Conservation (phyloP, 2,888 invertebrate species). For the Cephus pygmeus region DNA sequence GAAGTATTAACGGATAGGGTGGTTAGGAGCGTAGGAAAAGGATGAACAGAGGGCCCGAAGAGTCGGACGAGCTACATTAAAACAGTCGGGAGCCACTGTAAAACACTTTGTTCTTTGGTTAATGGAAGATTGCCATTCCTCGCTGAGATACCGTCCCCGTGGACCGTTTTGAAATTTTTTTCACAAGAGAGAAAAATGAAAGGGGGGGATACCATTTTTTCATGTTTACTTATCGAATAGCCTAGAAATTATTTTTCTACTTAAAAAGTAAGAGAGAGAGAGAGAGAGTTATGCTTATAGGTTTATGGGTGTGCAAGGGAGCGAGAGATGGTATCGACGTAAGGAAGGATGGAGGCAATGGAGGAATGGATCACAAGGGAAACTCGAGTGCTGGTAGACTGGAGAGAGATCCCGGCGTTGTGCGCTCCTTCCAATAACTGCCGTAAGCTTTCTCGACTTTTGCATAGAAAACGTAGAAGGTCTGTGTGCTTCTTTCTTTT, state of each 20-base stretch:
- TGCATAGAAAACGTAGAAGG: background rate
- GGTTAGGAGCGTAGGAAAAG: background rate
- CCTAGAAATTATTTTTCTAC: background rate
- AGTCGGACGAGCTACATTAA: background rate
- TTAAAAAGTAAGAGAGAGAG: background rate
- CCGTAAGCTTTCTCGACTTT: background rate
- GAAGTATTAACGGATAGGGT: background rate
- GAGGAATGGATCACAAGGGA: background rate
- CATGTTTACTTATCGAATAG: background rate
- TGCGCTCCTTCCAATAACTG: background rate
- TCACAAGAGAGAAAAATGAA: background rate
- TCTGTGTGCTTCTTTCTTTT: background rate
- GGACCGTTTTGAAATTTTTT: background rate
- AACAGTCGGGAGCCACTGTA: constrained; percentile 3
- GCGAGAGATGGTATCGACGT: background rate
- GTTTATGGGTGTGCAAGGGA: background rate
- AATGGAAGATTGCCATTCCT: constrained; percentile 21
- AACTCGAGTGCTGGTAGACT: background rate
- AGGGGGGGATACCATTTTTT: background rate
- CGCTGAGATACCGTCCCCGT: background rate
- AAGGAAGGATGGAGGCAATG: background rate
- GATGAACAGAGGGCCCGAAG: background rate
- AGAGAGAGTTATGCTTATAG: background rate
- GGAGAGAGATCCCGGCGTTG: background rate
- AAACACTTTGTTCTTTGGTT: constrained; percentile 21